Conservation (phyloP, 2,113 vertebrate species). For the Chloropsis hardwickii region DNA sequence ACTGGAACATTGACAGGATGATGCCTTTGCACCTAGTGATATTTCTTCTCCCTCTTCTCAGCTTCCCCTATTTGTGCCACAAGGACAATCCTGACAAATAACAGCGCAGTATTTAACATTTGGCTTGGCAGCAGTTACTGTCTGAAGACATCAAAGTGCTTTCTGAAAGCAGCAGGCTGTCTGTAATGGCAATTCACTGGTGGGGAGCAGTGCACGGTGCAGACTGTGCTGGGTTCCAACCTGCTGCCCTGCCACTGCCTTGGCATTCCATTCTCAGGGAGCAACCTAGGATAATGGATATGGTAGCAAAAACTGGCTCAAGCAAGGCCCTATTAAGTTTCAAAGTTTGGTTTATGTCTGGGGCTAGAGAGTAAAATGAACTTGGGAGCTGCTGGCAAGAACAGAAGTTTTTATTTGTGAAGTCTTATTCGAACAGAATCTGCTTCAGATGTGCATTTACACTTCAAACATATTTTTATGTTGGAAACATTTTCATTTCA, state of each 20-base stretch:
- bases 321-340: neutral
- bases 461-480: neutral
- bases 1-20: neutral
- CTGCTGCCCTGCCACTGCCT: neutral
- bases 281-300: neutral
- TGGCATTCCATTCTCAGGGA: neutral
- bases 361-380: neutral
- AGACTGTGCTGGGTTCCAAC: neutral
- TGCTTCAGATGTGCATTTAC: neutral
- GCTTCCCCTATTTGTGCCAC: neutral
- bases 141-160: neutral
- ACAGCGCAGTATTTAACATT: conserved; percentile 9
- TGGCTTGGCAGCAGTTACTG: neutral
- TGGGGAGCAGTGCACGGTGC: fast-evolving
- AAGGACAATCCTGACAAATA: neutral
- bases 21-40: neutral
- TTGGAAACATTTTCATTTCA: neutral
- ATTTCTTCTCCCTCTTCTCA: neutral
- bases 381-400: neutral
- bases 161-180: neutral
- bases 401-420: neutral
- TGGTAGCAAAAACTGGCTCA: neutral
- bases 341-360: neutral
- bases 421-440: neutral
- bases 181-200: neutral